Evolutionary conservation across 2,797 vertebrate species (phyloP).

Genomic region (Neosalanx taihuensis): DNA sequence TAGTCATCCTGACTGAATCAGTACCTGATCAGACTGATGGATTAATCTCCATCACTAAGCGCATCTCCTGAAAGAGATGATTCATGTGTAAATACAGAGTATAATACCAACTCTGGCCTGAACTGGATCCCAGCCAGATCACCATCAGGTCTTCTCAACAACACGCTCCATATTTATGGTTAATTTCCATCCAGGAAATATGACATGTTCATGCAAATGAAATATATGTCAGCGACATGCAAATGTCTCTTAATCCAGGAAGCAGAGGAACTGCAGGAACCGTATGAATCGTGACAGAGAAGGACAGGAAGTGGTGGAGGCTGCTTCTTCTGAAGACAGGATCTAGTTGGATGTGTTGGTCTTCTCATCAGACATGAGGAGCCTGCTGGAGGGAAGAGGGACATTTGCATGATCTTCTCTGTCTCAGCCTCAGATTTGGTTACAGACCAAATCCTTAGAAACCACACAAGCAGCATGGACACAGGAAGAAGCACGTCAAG

Average conservation of each 20-base stretch:
- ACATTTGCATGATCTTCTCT: constrained; percentile 32
- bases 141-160: no score
- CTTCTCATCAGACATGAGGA: constrained; percentile 21
- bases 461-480: not conserved
- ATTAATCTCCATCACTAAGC: not conserved
- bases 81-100: no score
- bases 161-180: not conserved
- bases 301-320: constrained; percentile 9
- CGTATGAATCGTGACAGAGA: not conserved
- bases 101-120: no score
- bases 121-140: no score
- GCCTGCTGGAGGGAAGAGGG: constrained; percentile 51
- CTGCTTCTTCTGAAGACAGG: no score
- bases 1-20: not conserved
- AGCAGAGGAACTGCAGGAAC: not conserved
- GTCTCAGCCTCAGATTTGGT: constrained; percentile 56
- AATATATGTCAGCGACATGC: not conserved
- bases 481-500: not conserved
- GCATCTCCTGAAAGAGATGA: not conserved
- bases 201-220: not conserved
- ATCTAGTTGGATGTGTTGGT: no score
- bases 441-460: constrained; percentile 40
- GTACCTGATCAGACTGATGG: not conserved
- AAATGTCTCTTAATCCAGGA: constrained; percentile 12
- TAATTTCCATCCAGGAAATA: constrained; percentile 11